These are phyloP conservation scores for Pentalonia nigronervosa DNA, from an alignment of 1,140 invertebrate species.

Conservation along the genomic window DNA sequence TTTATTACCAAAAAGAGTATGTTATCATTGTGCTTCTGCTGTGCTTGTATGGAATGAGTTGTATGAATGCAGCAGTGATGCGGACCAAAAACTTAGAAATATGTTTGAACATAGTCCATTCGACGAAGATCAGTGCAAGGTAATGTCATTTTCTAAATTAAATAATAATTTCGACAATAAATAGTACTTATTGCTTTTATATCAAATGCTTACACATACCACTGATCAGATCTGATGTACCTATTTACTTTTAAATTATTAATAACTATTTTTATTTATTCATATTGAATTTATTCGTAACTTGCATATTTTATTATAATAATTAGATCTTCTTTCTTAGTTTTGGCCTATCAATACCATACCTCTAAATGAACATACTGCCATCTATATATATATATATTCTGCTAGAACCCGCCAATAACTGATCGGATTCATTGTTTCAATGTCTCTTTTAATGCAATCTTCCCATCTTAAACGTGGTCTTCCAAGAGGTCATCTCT, in stretches of 20 bases:
- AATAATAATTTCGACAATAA: neutral
- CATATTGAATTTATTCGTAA: neutral
- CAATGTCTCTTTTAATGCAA: too few species aligned
- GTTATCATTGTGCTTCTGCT: constrained; percentile 71
- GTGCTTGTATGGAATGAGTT: constrained; percentile 73
- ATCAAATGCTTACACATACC: neutral
- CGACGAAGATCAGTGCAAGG: constrained; percentile 19
- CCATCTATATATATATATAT: too few species aligned
- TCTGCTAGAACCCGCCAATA: too few species aligned
- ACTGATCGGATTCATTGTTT: too few species aligned
- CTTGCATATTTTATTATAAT: neutral
- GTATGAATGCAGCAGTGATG: constrained; percentile 67
- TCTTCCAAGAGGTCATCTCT: too few species aligned
- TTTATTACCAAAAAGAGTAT: constrained; percentile 69
- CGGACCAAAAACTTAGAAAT: constrained; percentile 66
- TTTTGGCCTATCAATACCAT: too few species aligned
- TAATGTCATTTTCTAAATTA: neutral
- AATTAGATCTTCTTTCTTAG: too few species aligned
- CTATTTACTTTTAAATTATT: neutral
- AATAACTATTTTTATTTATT: neutral
- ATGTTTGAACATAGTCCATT: constrained; percentile 44
- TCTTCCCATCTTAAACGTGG: too few species aligned
- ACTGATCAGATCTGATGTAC: neutral
- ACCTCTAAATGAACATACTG: too few species aligned
- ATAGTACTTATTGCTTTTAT: neutral